These are phyloP conservation scores for Caenorhabditis sp. DNA, from an alignment of 2,888 invertebrate species.

Conservation along the genomic window DNA sequence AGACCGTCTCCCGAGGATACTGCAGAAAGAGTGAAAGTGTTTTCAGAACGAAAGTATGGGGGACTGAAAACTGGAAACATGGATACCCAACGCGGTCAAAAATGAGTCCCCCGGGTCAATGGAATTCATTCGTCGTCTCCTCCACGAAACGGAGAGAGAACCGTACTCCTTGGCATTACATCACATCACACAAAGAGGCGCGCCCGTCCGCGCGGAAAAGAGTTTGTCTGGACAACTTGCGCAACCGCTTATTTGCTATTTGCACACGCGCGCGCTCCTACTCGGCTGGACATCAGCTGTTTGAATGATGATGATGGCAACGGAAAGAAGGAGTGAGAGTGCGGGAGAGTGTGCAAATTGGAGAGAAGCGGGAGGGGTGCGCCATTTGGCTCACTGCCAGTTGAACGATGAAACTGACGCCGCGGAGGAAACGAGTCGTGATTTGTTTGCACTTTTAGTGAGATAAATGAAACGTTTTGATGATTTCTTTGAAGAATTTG, in stretches of 20 bases:
- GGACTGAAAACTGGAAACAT: no score
- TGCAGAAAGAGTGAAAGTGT: no score
- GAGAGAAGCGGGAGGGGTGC: no score
- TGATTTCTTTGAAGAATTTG: neutral
- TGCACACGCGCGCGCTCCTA: conserved; percentile 56
- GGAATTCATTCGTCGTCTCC: no score
- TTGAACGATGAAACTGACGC: neutral
- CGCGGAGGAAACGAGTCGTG: no score
- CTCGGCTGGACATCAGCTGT: conserved; percentile 60
- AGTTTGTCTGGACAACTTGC: conserved; percentile 50
- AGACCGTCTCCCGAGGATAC: neutral
- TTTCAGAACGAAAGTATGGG: no score
- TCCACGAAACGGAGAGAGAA: conserved; percentile 19
- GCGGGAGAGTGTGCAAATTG: conserved; percentile 1
- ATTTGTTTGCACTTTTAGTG: conserved; percentile 6
- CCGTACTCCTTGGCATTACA: conserved; percentile 35
- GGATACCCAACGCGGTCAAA: no score
- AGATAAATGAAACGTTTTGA: neutral
- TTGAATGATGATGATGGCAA: conserved; percentile 16
- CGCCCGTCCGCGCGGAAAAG: conserved; percentile 44
- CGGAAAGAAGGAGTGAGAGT: neutral
- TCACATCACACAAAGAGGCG: conserved; percentile 26
- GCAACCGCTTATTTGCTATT: conserved; percentile 41
- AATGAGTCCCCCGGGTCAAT: no score
- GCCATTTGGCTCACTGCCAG: conserved; percentile 16